Percentiles rank a stretch among this genome's conserved stretches.
phyloP scores from a whole-genome alignment of 2,888 invertebrate genomes.

The Chymomyza amoena region DNA sequence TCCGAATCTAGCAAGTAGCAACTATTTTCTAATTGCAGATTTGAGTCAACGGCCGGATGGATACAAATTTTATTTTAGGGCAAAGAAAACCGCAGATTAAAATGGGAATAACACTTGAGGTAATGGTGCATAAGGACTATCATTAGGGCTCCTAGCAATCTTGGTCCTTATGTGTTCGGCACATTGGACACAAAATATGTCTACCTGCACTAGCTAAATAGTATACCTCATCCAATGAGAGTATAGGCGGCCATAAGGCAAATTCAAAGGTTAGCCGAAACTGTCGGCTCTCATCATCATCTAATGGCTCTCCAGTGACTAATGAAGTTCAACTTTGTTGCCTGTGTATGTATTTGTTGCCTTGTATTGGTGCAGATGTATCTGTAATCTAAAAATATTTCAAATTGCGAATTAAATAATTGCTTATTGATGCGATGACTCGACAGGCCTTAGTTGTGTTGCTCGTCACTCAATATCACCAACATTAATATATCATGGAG shows the following conservation, averaged over 20 bases:
- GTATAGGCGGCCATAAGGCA: not conserved
- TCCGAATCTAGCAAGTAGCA: too few species aligned
- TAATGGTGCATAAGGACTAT: too few species aligned
- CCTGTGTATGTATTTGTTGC: not conserved
- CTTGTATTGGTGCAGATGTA: conserved; percentile 7
- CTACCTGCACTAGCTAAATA: too few species aligned
- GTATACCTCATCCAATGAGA: not conserved
- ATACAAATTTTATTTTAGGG: too few species aligned
- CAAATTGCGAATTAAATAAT: conserved; percentile 71
- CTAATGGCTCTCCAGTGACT: conserved; percentile 60
- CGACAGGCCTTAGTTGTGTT: conserved; percentile 6
- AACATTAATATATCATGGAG: conserved; percentile 42
- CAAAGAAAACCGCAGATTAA: too few species aligned
- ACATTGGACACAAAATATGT: too few species aligned
- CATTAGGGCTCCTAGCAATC: too few species aligned
- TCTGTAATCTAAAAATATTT: conserved; percentile 14
- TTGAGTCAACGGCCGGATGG: too few species aligned
- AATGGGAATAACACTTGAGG: too few species aligned
- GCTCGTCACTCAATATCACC: conserved; percentile 49
- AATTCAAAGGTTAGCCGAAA: conserved; percentile 36
- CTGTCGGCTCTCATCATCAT: conserved; percentile 1
- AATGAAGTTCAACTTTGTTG: conserved; percentile 49
- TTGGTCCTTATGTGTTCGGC: too few species aligned
- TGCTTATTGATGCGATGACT: conserved; percentile 67
- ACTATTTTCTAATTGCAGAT: too few species aligned